Percentiles rank a stretch among this genome's conserved stretches.
These are phyloP conservation scores for Pterocles burchelli DNA, from an alignment of 2,113 vertebrate species.

Conservation along the genomic window DNA sequence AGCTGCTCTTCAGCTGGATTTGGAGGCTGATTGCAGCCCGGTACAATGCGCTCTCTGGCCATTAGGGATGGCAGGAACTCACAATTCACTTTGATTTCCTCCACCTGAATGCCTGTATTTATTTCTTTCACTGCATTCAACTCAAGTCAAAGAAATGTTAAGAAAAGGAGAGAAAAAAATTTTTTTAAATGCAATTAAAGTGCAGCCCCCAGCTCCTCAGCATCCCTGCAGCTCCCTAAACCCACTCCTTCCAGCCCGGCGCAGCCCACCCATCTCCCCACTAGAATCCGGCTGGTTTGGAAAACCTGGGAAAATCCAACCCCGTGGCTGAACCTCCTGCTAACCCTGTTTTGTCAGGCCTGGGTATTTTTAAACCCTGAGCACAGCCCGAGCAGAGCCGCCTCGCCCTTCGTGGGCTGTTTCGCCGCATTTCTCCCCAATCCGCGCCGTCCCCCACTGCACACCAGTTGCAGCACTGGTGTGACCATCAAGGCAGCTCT, in stretches of 20 bases:
- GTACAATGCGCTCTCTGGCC: neutral
- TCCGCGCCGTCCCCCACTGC: neutral
- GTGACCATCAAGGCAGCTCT: neutral
- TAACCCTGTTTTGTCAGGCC: conserved; percentile 54
- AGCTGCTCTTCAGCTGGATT: neutral
- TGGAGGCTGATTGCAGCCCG: neutral
- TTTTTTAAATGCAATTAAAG: neutral
- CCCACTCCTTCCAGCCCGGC: rapidly evolving
- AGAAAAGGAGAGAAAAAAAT: neutral
- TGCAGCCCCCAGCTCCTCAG: neutral
- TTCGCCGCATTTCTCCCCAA: neutral
- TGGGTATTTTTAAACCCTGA: conserved; percentile 38
- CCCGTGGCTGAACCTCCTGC: neutral
- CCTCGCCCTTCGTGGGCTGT: neutral
- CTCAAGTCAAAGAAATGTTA: neutral
- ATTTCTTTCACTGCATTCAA: neutral
- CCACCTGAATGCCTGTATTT: neutral
- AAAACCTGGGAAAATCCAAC: conserved; percentile 17
- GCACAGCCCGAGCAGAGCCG: neutral
- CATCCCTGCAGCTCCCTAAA: neutral
- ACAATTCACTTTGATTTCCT: neutral
- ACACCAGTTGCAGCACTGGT: neutral
- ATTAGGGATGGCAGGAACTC: neutral
- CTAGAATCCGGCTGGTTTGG: neutral
- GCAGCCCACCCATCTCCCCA: neutral